A percentile compares a stretch with the other conserved stretches of the same genome.
These are phyloP conservation scores for Tachina grossa DNA, from an alignment of 2,888 invertebrate genomes.

Conservation along the genomic window DNA sequence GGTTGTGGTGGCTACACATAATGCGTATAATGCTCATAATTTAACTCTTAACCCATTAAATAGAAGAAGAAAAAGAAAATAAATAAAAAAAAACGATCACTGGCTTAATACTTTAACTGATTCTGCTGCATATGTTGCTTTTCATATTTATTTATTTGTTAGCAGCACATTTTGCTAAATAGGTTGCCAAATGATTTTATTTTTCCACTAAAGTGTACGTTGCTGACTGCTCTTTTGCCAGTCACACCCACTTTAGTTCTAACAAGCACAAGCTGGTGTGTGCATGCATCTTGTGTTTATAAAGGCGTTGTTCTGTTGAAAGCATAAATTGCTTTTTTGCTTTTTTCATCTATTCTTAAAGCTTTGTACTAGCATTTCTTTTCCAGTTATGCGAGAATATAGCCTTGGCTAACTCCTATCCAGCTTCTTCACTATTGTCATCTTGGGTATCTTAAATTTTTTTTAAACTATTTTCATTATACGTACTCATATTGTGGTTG, in stretches of 20 bases:
- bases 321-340: conserved; percentile 9
- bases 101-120: conserved; percentile 22
- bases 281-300: conserved; percentile 25
- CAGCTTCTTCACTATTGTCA: conserved; percentile 38
- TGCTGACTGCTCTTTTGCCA: conserved; percentile 53
- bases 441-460: conserved; percentile 5
- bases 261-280: conserved; percentile 25
- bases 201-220: conserved; percentile 46
- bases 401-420: conserved; percentile 47
- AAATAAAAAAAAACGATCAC: background rate
- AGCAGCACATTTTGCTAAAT: conserved; percentile 61
- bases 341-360: conserved; percentile 6
- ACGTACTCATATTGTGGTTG: background rate
- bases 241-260: conserved; percentile 65
- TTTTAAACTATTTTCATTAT: conserved; percentile 4
- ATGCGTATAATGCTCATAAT: conserved; percentile 44
- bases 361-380: conserved; percentile 45
- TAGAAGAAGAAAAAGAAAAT: background rate
- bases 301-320: conserved; percentile 65
- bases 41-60: conserved; percentile 51
- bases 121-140: conserved; percentile 29
- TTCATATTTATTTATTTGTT: conserved; percentile 46
- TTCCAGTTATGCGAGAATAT: conserved; percentile 36
- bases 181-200: conserved; percentile 55
- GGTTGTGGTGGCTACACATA: conserved; percentile 3